Evolutionary conservation across 2,113 vertebrate genomes (phyloP), one percentile per base, ranked within the genome.

Genomic region (Poeciliopsis retropinna): DNA sequence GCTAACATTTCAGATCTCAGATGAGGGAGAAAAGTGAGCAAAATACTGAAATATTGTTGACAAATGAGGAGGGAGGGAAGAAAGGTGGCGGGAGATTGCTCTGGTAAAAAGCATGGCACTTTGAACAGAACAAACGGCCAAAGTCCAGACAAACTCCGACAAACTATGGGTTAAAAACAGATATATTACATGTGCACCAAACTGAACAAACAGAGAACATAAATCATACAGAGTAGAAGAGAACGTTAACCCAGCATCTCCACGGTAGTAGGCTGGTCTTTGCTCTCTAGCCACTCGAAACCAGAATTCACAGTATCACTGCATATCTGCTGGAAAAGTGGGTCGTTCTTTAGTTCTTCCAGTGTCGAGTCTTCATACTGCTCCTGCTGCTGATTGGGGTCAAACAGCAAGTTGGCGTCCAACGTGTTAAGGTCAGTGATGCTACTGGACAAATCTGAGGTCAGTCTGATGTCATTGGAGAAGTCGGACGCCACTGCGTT

Each of bases 211-310:
- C 88, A 87, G 64, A 66, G 71, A 91, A 90, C 81, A 85, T 76
- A 93, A 93, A 78, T 85, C 70, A 86, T 89, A 90, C 87, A 89
- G 88, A 91, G 76, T 75, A 76, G 84, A 90, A 83, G 84, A 83
- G 73, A 85, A 85, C 86, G 88, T 96, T 94, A 99, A 94, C 98
- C 97, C 96, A 99, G 94, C 98, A 99, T 99, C 95, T 99, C 97
- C 87, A 99, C 97, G 84, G 98, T 96, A 84, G 97, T 96, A 79
- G 97, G 96, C 92, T 99, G 98, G 96, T 99, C 98, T 95, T 99
- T 99, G 94, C 96, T 99, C 92, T 99, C 98, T 94, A 99, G 96
- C 98, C 98, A 99, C 86, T 99, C 98, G 90, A 99, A 99, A 92
- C 97, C 96, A 93, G 97, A 96, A 93, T 95, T 97, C 91, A 98